Evolutionary conservation across 2,113 vertebrate species (phyloP).

Genomic region (Psephotus haematonotus): DNA sequence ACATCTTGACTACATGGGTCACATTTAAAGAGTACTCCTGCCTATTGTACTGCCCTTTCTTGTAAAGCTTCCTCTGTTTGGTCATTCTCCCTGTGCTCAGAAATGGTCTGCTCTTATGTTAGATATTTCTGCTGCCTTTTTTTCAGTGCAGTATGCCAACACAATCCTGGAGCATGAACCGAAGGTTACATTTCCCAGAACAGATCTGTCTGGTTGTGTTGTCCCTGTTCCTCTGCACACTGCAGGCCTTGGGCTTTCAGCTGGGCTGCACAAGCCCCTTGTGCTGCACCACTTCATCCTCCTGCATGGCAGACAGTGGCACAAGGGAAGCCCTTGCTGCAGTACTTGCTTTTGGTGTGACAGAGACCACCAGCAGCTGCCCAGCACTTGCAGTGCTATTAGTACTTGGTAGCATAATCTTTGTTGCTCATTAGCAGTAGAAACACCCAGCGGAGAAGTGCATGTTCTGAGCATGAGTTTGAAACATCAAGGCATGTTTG

Average conservation of each 20-base stretch:
- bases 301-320: rapidly evolving
- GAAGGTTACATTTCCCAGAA: not conserved
- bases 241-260: not conserved
- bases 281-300: not conserved
- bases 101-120: not conserved
- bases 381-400: not conserved
- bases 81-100: not conserved
- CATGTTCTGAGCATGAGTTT: rapidly evolving
- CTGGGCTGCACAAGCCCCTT: not conserved
- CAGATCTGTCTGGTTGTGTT: not conserved
- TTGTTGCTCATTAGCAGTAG: not conserved
- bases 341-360: not conserved
- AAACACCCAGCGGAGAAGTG: not conserved
- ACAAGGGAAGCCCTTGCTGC: rapidly evolving
- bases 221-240: not conserved
- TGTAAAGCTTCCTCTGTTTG: not conserved
- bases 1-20: not conserved
- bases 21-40: not conserved
- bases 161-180: not conserved
- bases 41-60: not conserved
- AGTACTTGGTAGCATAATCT: not conserved
- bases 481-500: not conserved
- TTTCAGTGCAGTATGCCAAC: not conserved
- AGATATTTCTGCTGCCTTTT: not conserved
- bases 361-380: not conserved